phyloP scores from a whole-genome alignment of 2,888 invertebrate genomes.

The Dyspetes luteomarginatus region DNA sequence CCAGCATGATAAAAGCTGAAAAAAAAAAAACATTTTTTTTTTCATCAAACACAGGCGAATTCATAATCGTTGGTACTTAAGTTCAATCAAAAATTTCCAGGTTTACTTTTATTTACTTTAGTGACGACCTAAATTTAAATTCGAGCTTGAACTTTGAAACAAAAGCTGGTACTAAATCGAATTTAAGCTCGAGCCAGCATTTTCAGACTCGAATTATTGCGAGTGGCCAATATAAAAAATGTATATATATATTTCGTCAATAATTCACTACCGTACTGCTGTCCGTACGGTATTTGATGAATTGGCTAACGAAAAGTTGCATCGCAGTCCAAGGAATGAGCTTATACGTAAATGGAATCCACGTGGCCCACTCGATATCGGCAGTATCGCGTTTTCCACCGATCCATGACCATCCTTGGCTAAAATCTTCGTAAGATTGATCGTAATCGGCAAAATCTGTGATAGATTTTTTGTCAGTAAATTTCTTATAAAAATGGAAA shows the following conservation, averaged over 20 bases:
- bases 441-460: constrained; percentile 82
- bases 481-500: background rate
- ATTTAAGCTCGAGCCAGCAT: no score
- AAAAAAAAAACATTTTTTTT: no score
- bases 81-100: no score
- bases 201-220: no score
- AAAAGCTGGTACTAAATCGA: no score
- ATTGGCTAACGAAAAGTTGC: constrained; percentile 85
- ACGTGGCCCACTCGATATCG: constrained; percentile 90
- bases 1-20: constrained; percentile 85
- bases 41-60: no score
- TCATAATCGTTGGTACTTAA: no score
- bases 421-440: constrained; percentile 85
- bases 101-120: no score
- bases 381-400: constrained; percentile 87
- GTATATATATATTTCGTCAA: constrained; percentile 18
- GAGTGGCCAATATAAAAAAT: no score
- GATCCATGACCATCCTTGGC: constrained; percentile 85
- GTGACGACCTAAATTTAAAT: no score
- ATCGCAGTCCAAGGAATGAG: constrained; percentile 85
- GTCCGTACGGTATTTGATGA: constrained; percentile 71
- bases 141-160: no score
- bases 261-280: constrained; percentile 72
- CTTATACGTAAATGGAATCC: constrained; percentile 85
- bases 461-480: constrained; percentile 56